Evolutionary conservation across 1,140 invertebrate species (phyloP), one percentile per base, ranked within the genome.

Genomic region (Drosophila sulfurigaster): DNA sequence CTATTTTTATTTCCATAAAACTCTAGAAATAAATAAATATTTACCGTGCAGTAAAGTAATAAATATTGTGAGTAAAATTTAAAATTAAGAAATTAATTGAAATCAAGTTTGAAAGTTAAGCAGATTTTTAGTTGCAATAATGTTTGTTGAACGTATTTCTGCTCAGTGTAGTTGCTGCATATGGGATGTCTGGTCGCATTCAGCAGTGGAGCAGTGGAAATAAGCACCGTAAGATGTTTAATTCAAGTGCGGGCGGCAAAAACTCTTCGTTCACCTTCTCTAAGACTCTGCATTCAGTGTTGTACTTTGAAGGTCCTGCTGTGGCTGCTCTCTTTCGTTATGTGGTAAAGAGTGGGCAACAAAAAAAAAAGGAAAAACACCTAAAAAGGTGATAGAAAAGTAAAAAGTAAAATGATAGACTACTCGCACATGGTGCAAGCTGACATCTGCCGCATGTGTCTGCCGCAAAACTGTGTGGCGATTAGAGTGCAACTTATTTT

Each of bases 171-270:
- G 43, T 28, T 80, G 59, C 63, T 79, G 64, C 64, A 65, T 74
- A 54, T 56, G 57, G 35, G 57, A 72, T 35, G 57, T 46, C 59
- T 54, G 28, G 49, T 60, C 46, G 45, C 73, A 69, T 67, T 63
- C 59, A 57, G 20, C 59, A 57, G 20, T 20, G 20, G 20, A 25
- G 74, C 68, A 52, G 65, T 60, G 20, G 62, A 78, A 78, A 69
- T 87, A 70, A 56, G 66, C 70, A 88, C 73, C 75, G 64, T 73
- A 74, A 75, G 76, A 87, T 87, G 64, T 87, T 87, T 88, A 87
- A 87, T 88, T 87, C 80, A 75, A 88, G 77, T 88, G 82, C 67
- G 67, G 75, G 78, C 69, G 67, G 63, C 71, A 32, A 32, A 32
- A 6, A 16, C 10, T 28, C 8, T 60, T 10, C n/a, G 3, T 25